Evolutionary conservation across 1,140 invertebrate species (phyloP).

Genomic region (Lysiphlebus fabarum): DNA sequence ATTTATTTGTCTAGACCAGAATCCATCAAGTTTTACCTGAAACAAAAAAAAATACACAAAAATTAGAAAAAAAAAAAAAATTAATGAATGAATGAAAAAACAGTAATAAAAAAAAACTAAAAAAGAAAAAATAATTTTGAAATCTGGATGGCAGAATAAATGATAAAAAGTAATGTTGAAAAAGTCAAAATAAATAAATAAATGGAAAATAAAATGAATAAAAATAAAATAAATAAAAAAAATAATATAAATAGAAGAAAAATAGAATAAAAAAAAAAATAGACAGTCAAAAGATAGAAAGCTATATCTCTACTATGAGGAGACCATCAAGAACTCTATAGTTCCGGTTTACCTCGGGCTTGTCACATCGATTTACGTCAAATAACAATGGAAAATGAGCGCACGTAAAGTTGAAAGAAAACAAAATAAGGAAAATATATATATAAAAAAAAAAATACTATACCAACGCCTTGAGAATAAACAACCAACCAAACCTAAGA

Average conservation of each 20-base stretch:
- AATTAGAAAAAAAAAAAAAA: too few relatives aligned
- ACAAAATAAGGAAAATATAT: neutral
- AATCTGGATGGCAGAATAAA: neutral
- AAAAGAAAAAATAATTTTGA: too few relatives aligned
- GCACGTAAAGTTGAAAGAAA: conserved; percentile 12
- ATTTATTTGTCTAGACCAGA: conserved; percentile 9
- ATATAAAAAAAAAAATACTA: neutral
- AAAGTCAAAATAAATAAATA: conserved; percentile 1
- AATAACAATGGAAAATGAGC: conserved; percentile 10
- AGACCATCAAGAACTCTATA: conserved; percentile 6
- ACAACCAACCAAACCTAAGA: neutral
- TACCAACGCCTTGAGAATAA: conserved; percentile 1
- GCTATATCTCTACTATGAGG: too few relatives aligned
- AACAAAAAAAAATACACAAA: neutral
- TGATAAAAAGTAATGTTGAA: conserved; percentile 1
- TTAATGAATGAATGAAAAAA: too few relatives aligned
- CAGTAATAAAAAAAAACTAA: too few relatives aligned
- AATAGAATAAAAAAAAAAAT: too few relatives aligned
- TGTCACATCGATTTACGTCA: conserved; percentile 14
- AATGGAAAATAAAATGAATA: conserved; percentile 2
- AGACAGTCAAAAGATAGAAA: too few relatives aligned
- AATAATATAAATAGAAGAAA: neutral
- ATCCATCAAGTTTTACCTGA: conserved; percentile 4
- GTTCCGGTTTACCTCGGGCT: conserved; percentile 17
- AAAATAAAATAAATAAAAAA: neutral